A percentile compares a stretch with the other conserved stretches of the same genome.
These are phyloP conservation scores for Cynaeus angustus DNA, from an alignment of 2,888 invertebrate species.

Conservation along the genomic window DNA sequence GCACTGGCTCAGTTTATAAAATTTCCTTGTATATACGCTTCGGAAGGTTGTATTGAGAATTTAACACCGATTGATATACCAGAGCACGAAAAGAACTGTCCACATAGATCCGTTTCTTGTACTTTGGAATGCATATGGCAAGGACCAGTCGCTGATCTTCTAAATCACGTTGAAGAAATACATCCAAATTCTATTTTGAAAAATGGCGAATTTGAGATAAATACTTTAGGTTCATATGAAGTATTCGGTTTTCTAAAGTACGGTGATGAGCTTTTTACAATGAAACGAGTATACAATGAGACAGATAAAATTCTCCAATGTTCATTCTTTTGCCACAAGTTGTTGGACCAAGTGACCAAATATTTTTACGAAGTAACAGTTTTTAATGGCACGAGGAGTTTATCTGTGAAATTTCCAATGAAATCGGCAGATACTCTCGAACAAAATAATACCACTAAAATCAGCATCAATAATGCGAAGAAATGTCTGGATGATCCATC, in stretches of 20 bases:
- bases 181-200: conserved; percentile 62
- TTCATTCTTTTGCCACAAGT: conserved; percentile 58
- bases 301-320: conserved; percentile 58
- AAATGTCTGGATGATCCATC: conserved; percentile 56
- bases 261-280: conserved; percentile 61
- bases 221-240: conserved; percentile 63
- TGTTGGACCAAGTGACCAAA: conserved; percentile 8
- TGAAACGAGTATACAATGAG: conserved; percentile 58
- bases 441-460: conserved; percentile 51
- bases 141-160: conserved; percentile 58
- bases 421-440: conserved; percentile 13
- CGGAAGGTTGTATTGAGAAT: conserved; percentile 38
- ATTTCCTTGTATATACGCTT: conserved; percentile 56
- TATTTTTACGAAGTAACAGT: conserved; percentile 50
- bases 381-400: conserved; percentile 18
- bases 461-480: conserved; percentile 49
- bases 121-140: conserved; percentile 62
- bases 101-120: conserved; percentile 56
- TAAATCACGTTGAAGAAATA: conserved; percentile 61
- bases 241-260: conserved; percentile 62
- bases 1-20: conserved; percentile 49
- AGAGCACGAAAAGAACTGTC: conserved; percentile 57
- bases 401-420: conserved; percentile 3
- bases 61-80: conserved; percentile 43
- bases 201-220: conserved; percentile 62